Evolutionary conservation across 2,113 vertebrate species (phyloP).

Genomic region (Excalfactoria chinensis): DNA sequence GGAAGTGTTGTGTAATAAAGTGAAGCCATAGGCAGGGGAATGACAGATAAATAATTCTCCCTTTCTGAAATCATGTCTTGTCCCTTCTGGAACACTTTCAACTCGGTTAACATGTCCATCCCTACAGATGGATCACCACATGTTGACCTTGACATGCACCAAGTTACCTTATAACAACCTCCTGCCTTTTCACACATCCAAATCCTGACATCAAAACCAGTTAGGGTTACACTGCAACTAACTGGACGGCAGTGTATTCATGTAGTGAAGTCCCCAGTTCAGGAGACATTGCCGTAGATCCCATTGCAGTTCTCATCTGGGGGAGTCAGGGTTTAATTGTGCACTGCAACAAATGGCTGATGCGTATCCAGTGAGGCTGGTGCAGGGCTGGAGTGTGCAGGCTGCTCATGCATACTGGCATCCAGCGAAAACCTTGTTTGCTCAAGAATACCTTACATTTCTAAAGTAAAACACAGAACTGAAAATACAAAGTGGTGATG

Average conservation of each 20-base stretch:
- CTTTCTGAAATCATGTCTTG: conserved; percentile 8
- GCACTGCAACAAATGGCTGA: neutral
- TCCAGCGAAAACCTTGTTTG: neutral
- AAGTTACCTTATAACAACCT: neutral
- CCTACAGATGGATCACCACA: accelerated
- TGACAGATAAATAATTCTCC: neutral
- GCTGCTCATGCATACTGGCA: accelerated
- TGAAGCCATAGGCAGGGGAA: conserved; percentile 13
- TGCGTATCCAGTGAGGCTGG: too few relatives aligned
- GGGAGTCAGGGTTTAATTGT: neutral
- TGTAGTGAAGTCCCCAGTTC: neutral
- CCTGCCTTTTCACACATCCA: neutral
- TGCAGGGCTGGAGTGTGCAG: neutral
- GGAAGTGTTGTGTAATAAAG: neutral
- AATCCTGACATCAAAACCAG: neutral
- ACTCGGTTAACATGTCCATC: neutral
- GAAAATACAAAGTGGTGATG: conserved; percentile 29
- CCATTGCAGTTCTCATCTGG: neutral
- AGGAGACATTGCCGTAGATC: neutral
- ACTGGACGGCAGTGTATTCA: neutral
- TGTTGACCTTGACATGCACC: neutral
- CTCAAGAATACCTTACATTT: neutral
- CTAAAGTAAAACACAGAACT: conserved; percentile 4
- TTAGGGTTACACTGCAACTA: neutral
- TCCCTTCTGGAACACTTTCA: conserved; percentile 6